A percentile compares a stretch with the other conserved stretches of the same genome.
Conservation (phyloP, 2,888 invertebrate species). For the Chesias legatella region DNA sequence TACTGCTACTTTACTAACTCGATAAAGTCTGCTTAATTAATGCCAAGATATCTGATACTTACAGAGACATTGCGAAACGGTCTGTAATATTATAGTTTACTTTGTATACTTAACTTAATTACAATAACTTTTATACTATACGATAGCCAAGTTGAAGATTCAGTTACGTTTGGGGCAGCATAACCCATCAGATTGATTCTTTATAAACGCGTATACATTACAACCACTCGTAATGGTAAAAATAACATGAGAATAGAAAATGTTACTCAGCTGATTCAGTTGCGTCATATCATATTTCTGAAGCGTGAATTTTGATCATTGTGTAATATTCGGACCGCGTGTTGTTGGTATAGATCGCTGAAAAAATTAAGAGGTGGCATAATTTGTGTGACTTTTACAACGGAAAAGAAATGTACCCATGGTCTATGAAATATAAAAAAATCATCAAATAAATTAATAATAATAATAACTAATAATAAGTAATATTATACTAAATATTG, state of each 20-base stretch:
- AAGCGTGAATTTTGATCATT: conserved; percentile 61
- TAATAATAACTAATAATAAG: too few relatives aligned
- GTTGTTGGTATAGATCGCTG: conserved; percentile 3
- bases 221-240: conserved; percentile 26
- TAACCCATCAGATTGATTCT: conserved; percentile 14
- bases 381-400: too few relatives aligned
- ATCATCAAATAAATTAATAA: too few relatives aligned
- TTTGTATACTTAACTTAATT: neutral
- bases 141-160: neutral
- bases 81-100: neutral
- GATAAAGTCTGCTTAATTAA: too few relatives aligned
- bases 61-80: too few relatives aligned
- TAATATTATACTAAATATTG: too few relatives aligned
- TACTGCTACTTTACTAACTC: too few relatives aligned
- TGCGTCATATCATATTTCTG: conserved; percentile 56
- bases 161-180: conserved; percentile 3
- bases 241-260: conserved; percentile 42
- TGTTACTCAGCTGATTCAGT: conserved; percentile 43
- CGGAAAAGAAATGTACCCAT: too few relatives aligned
- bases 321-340: conserved; percentile 46
- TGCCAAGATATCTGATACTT: too few relatives aligned
- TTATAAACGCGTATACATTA: conserved; percentile 21
- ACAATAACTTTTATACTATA: too few relatives aligned
- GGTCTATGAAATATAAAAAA: too few relatives aligned
- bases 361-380: conserved; percentile 4